phyloP scores from a whole-genome alignment of 2,888 invertebrate genomes.

The Lasiommata megera region DNA sequence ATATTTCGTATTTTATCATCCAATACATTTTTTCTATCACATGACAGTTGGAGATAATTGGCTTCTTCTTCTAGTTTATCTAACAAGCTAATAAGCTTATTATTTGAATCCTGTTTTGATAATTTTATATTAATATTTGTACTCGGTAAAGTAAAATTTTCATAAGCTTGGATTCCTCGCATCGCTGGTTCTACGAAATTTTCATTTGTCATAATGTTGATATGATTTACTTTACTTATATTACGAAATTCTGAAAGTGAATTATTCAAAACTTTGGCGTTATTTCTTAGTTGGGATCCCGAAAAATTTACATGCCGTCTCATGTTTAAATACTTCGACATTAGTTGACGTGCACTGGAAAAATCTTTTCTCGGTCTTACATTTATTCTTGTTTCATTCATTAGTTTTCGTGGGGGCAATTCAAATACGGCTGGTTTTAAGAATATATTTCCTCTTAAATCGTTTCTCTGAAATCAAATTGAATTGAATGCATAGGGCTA shows the following conservation, averaged over 20 bases:
- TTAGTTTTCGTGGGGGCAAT: conserved; percentile 24
- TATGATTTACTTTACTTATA: background rate
- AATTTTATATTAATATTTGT: background rate
- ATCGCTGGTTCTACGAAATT: background rate
- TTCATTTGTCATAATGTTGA: background rate
- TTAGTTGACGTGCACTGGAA: conserved; percentile 44
- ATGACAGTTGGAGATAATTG: conserved; percentile 48
- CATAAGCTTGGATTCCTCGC: background rate
- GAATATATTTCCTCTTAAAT: conserved; percentile 30
- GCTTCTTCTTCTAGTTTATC: conserved; percentile 59
- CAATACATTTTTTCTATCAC: conserved; percentile 51
- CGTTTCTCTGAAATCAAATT: conserved; percentile 28
- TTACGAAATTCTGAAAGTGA: background rate
- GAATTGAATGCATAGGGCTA: too few relatives aligned
- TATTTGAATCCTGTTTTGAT: conserved; percentile 1
- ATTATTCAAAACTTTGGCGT: background rate
- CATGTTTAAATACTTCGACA: conserved; percentile 42
- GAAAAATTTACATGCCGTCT: conserved; percentile 25
- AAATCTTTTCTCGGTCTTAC: conserved; percentile 55
- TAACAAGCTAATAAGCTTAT: conserved; percentile 50
- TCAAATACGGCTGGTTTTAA: conserved; percentile 32
- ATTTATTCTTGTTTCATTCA: conserved; percentile 25
- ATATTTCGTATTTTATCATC: conserved; percentile 61
- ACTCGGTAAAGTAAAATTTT: background rate
- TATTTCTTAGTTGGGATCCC: background rate